Conservation (phyloP, 2,797 vertebrate species). For the Avahi laniger region DNA sequence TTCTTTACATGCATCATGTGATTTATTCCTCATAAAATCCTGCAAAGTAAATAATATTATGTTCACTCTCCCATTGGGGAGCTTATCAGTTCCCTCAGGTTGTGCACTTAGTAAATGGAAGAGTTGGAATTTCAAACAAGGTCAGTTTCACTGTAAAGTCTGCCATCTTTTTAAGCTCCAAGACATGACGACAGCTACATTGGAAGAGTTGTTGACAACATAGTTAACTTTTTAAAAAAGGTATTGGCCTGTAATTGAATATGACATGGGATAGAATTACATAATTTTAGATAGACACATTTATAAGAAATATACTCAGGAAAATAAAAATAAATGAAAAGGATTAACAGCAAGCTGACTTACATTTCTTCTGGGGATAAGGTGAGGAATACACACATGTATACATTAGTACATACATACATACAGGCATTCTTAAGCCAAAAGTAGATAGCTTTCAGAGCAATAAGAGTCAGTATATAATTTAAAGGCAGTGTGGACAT, state of each 20-base stretch:
- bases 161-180: background rate
- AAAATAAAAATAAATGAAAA: conserved; percentile 28
- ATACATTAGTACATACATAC: background rate
- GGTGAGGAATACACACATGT: background rate
- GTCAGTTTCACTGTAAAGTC: background rate
- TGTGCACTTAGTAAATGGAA: background rate
- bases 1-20: background rate
- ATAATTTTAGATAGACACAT: background rate
- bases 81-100: background rate
- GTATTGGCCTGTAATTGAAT: background rate
- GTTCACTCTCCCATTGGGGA: background rate
- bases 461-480: background rate
- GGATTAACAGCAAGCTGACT: background rate
- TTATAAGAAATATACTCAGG: background rate
- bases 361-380: background rate
- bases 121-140: background rate
- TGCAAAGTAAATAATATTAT: background rate
- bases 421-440: background rate
- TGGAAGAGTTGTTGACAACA: background rate
- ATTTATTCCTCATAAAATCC: background rate
- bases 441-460: background rate
- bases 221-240: background rate
- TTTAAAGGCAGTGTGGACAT: background rate
- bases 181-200: background rate
- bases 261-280: background rate